These are phyloP conservation scores for Mesembrinibis cayennensis DNA, from an alignment of 2,113 vertebrate species.

Conservation along the genomic window DNA sequence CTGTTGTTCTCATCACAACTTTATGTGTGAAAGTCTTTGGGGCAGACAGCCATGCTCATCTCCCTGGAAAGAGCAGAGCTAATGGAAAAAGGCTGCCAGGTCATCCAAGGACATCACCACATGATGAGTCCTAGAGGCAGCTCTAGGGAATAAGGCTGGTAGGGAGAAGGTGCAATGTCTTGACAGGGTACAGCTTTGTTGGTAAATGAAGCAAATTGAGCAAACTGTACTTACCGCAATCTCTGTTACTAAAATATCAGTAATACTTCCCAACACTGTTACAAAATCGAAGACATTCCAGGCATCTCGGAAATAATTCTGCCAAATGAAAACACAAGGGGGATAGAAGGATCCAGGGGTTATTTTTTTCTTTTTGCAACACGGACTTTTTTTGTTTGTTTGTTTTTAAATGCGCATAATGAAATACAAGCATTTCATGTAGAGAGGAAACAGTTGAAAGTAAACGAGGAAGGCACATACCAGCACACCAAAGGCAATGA, in stretches of 20 bases:
- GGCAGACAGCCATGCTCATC: background rate
- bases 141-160: background rate
- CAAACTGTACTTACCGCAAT: constrained; percentile 87
- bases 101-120: background rate
- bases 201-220: background rate
- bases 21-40: background rate
- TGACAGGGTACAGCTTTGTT: background rate
- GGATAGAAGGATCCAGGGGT: background rate
- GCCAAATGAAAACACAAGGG: constrained; percentile 42
- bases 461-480: constrained; percentile 67
- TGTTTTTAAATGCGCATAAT: background rate
- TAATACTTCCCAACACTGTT: constrained; percentile 97
- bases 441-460: background rate
- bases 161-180: background rate
- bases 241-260: constrained; percentile 97
- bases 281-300: constrained; percentile 99
- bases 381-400: background rate
- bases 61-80: background rate
- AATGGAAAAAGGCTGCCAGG: background rate
- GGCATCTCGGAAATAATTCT: constrained; percentile 97
- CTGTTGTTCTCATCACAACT: background rate
- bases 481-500: constrained; percentile 93
- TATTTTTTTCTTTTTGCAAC: background rate
- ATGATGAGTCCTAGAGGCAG: background rate
- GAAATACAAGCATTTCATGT: background rate